Base-by-base conservation (phyloP, 2,888 invertebrate genomes). In the Megaustenia siamemsis region DNA sequence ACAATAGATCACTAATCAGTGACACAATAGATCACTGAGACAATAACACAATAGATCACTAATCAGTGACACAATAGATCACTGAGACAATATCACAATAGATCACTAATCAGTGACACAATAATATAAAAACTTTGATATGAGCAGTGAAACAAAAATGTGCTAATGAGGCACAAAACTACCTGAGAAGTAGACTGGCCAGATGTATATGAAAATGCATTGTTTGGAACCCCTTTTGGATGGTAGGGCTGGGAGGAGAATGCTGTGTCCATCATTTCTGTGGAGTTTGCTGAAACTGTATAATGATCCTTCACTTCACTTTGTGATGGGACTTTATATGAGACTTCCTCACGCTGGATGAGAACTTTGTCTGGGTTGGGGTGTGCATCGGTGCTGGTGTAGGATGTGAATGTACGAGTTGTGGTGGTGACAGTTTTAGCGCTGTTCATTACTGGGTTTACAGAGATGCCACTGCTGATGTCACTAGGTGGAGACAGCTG, bases 151-250 rank as follows among this genome's bases (percentile, higher is more conserved):
- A 38, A 6, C 5, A 60, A 63, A 4, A 63, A 63, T 12, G 12
- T 63, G 15, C 2, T 63, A 63, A 32, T 5, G 8, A 63, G 8
- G 12, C 32, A 32, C 1, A 32, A 63, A 4, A 4, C 1, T 49
- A 73, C 73, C 45, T 85, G 75, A 28, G 86, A 82, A 15, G 56
- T 88, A 0, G 90, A 89, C 8, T 89, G 88, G 12, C 89, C 85
- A 1, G 91, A 89, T 6, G 92, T 91, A 87, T 92, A 92, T 45
- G 90, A 90, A 89, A 92, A 92, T 84, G 92, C 92, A 86, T 90
- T 91, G 45, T 89, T 87, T 24, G 88, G 89, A 6, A 87, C 86
- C 21, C 87, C 87, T 38, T 85, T 85, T 3, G 81, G 81, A n/a
- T 63, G 53, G 53, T 76, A 66, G 38, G 60, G 10, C 45, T 73